A percentile compares a stretch with the other conserved stretches of the same genome.
Conservation (phyloP, 2,113 vertebrate genomes). For the Ia io region DNA sequence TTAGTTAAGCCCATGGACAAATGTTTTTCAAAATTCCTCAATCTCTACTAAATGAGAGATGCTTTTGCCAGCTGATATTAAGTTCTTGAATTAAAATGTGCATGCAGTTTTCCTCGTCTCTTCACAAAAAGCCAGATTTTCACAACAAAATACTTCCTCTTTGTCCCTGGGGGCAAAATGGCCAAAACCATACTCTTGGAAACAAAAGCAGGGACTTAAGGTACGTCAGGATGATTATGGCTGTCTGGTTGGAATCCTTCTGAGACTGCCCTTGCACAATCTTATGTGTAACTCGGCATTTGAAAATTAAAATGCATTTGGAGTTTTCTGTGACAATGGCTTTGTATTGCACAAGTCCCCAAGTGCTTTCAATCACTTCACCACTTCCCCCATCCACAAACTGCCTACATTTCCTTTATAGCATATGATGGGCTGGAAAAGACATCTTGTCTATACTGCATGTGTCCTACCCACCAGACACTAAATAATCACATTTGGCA, state of each 20-base stretch:
- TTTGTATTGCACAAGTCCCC: slow-evolving; percentile 24
- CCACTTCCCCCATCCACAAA: slow-evolving; percentile 35
- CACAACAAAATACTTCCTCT: slow-evolving; percentile 29
- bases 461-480: not conserved
- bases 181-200: not conserved
- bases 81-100: not conserved
- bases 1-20: not conserved
- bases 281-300: slow-evolving; percentile 4
- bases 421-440: not conserved
- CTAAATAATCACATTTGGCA: not conserved
- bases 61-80: not conserved
- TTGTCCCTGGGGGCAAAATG: not conserved
- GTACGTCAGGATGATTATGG: not conserved
- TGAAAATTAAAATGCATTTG: slow-evolving; percentile 48
- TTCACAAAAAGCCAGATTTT: slow-evolving; percentile 31
- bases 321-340: slow-evolving; percentile 52
- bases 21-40: not conserved
- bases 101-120: not conserved
- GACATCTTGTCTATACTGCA: rapidly evolving
- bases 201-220: not conserved
- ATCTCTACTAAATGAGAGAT: not conserved
- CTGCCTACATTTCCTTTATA: not conserved
- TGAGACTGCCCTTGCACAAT: slow-evolving; percentile 38
- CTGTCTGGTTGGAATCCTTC: not conserved
- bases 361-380: slow-evolving; percentile 28